phyloP scores from a whole-genome alignment of 2,113 vertebrate genomes.

The Jaculus jaculus region DNA sequence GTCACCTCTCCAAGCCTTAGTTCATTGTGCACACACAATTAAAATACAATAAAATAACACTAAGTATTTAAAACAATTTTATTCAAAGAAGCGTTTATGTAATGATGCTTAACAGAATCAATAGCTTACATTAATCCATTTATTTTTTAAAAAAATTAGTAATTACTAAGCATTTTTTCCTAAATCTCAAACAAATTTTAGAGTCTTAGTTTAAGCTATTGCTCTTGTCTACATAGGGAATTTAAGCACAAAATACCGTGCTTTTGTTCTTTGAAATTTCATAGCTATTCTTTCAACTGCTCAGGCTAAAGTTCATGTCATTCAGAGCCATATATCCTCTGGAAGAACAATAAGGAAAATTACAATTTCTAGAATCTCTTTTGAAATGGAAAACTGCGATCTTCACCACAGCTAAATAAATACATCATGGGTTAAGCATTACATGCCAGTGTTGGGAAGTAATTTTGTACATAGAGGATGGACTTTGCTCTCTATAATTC shows the following conservation, averaged over 20 bases:
- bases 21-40: background rate
- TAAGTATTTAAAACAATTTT: conserved; percentile 16
- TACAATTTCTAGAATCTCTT: background rate
- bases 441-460: background rate
- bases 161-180: background rate
- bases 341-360: background rate
- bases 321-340: background rate
- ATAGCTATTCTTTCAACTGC: background rate
- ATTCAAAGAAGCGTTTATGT: background rate
- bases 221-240: background rate
- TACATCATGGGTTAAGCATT: background rate
- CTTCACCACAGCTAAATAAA: background rate
- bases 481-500: conserved; percentile 55
- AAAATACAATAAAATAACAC: conserved; percentile 11
- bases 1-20: too few relatives aligned
- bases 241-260: background rate
- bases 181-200: background rate
- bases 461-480: background rate
- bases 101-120: background rate
- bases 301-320: background rate
- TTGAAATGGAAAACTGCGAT: background rate
- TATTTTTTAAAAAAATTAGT: background rate
- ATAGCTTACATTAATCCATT: background rate
- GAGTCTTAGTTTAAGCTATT: background rate
- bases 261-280: conserved; percentile 8